A percentile compares a stretch with the other conserved stretches of the same genome.
Conservation (phyloP, 1,140 invertebrate species). For the Platyscapa corneri region DNA sequence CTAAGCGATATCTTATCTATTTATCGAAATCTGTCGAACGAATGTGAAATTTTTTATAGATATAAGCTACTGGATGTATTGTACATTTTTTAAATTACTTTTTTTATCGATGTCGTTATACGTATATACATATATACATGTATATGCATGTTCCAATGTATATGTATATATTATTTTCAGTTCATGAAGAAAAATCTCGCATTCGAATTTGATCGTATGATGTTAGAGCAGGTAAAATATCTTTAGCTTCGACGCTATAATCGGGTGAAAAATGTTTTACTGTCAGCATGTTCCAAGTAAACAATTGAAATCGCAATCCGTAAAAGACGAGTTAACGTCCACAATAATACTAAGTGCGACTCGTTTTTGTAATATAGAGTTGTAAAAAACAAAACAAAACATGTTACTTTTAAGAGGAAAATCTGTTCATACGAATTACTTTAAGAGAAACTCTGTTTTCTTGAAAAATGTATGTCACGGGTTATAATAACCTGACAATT, state of each 20-base stretch:
- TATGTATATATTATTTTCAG: not conserved
- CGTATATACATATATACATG: conserved; percentile 11
- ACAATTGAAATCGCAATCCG: not conserved
- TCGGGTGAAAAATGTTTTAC: not conserved
- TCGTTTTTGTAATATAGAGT: conserved; percentile 49
- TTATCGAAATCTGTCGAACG: not conserved
- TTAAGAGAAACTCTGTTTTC: conserved; percentile 48
- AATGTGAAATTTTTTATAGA: conserved; percentile 30
- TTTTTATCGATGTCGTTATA: conserved; percentile 39
- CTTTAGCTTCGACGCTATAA: not conserved
- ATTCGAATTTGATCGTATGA: not conserved
- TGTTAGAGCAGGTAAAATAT: not conserved
- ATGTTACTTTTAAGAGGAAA: conserved; percentile 24
- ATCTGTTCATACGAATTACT: not conserved
- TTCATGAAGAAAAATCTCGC: conserved; percentile 20
- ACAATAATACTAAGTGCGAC: conserved; percentile 19
- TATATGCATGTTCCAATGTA: not conserved
- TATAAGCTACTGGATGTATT: conserved; percentile 35
- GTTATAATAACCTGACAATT: conserved; percentile 16
- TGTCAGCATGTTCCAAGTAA: not conserved
- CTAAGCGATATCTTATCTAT: not conserved
- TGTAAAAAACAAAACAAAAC: conserved; percentile 34
- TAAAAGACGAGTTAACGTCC: not conserved
- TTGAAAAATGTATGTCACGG: not conserved
- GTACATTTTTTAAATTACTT: conserved; percentile 44